These are phyloP conservation scores for Raja brachyura DNA, from an alignment of 2,113 vertebrate species.

Conservation along the genomic window DNA sequence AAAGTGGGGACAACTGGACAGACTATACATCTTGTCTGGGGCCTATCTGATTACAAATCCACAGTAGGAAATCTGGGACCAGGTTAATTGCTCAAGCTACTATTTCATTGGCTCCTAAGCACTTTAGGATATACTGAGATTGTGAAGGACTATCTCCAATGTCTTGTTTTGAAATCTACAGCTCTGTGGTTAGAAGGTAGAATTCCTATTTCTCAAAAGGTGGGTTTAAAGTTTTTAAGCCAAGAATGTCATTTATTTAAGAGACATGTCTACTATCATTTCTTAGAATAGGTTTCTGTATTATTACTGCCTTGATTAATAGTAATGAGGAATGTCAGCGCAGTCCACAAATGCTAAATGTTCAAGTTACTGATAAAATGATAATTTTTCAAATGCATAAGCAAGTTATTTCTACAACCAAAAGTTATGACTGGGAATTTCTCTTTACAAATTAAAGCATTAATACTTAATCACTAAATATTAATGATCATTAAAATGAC, in stretches of 20 bases:
- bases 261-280: neutral
- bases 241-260: neutral
- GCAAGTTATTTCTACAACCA: neutral
- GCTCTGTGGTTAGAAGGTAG: neutral
- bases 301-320: neutral
- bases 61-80: neutral
- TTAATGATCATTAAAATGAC: too few species aligned
- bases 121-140: neutral
- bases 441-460: neutral
- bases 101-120: neutral
- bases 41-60: neutral
- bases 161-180: too few species aligned
- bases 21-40: neutral
- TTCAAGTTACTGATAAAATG: neutral
- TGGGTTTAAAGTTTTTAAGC: neutral
- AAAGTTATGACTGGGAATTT: neutral
- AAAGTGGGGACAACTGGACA: neutral
- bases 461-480: neutral
- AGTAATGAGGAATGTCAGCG: neutral
- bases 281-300: neutral
- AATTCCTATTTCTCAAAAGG: neutral
- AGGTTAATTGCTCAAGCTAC: neutral
- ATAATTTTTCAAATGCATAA: neutral
- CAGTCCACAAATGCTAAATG: neutral
- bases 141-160: too few species aligned